Percentiles rank a stretch among this genome's conserved stretches.
Conservation (phyloP, 2,888 invertebrate genomes). For the Parnassius orleans region DNA sequence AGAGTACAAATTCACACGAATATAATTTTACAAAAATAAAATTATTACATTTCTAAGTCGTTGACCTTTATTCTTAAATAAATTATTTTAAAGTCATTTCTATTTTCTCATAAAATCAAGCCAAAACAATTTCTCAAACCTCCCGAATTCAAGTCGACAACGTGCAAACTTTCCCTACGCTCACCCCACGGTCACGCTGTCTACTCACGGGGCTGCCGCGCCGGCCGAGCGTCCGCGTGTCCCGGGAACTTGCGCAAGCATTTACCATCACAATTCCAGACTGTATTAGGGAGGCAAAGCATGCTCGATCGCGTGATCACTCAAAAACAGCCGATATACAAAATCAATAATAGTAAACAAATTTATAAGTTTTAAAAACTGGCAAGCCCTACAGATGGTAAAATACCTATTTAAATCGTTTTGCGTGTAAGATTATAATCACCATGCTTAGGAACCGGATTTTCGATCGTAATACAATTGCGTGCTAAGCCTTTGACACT, state of each 20-base stretch:
- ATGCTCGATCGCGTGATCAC: constrained; percentile 44
- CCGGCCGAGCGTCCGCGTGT: constrained; percentile 29
- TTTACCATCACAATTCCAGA: background rate
- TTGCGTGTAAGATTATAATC: no score
- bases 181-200: constrained; percentile 51
- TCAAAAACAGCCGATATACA: constrained; percentile 6
- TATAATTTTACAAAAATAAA: no score
- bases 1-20: no score
- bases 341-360: constrained; percentile 7
- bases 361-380: background rate
- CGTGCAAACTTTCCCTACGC: background rate
- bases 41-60: no score
- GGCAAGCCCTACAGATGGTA: no score
- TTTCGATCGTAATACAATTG: no score
- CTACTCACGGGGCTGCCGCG: constrained; percentile 48
- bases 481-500: no score
- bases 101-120: no score
- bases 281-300: constrained; percentile 22
- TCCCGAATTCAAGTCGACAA: background rate
- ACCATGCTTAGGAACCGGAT: no score
- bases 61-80: no score
- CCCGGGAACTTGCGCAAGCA: constrained; percentile 15
- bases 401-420: no score
- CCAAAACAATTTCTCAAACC: background rate
- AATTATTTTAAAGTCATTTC: no score